Evolutionary conservation across 2,113 vertebrate species (phyloP).

Genomic region (Pterophyllum scalare): DNA sequence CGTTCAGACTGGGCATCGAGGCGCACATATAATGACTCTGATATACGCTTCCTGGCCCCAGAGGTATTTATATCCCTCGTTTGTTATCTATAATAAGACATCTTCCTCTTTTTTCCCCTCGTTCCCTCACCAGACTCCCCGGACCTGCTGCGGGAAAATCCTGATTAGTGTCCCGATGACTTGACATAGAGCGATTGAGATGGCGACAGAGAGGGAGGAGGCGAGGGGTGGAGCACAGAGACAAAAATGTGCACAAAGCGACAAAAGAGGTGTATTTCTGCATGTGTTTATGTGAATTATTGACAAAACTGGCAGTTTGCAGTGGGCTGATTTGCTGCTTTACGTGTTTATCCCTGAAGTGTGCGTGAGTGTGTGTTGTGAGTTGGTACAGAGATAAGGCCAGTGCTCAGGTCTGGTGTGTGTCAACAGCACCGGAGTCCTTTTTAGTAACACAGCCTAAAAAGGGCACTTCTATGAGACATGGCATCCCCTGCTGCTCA

Average conservation of each 20-base stretch:
- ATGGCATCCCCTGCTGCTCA: slow-evolving; percentile 34
- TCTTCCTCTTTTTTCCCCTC: slow-evolving; percentile 37
- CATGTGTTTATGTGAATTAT: slow-evolving; percentile 27
- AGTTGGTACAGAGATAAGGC: slow-evolving; percentile 61
- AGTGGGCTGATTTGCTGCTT: slow-evolving; percentile 1
- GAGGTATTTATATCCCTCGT: slow-evolving; percentile 78
- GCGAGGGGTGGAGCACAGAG: not conserved
- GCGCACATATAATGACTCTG: slow-evolving; percentile 69
- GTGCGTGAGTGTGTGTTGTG: slow-evolving; percentile 20
- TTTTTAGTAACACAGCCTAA: slow-evolving; percentile 53
- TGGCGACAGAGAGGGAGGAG: not conserved
- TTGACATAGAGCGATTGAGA: slow-evolving; percentile 60
- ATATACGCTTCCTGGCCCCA: slow-evolving; percentile 65
- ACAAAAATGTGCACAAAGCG: slow-evolving; percentile 12
- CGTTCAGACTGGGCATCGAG: slow-evolving; percentile 20
- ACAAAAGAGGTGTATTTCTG: slow-evolving; percentile 19
- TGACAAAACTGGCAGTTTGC: slow-evolving; percentile 15
- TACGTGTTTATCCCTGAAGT: slow-evolving; percentile 30
- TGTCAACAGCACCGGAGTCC: slow-evolving; percentile 72
- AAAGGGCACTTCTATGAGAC: slow-evolving; percentile 64
- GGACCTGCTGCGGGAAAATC: slow-evolving; percentile 57
- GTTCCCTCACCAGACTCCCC: slow-evolving; percentile 41
- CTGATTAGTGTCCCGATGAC: slow-evolving; percentile 67
- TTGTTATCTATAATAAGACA: slow-evolving; percentile 79
- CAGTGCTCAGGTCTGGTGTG: slow-evolving; percentile 61